phyloP scores from a whole-genome alignment of 1,140 invertebrate species.

The Dryas iulia region DNA sequence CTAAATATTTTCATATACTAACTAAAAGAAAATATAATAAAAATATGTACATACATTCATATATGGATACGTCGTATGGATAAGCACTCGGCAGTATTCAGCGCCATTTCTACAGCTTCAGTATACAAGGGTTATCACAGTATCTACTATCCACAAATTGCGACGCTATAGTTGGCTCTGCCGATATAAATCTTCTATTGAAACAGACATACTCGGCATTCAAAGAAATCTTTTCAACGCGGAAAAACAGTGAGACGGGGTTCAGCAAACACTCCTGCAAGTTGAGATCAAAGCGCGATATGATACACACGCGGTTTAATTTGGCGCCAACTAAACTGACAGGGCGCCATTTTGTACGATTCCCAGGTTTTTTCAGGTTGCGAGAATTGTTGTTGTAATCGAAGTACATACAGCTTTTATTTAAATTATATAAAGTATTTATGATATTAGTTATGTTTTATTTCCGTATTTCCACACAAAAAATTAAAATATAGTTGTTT shows the following conservation, averaged over 20 bases:
- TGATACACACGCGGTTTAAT: constrained; percentile 66
- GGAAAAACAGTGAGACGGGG: constrained; percentile 66
- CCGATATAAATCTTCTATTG: constrained; percentile 77
- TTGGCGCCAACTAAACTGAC: constrained; percentile 67
- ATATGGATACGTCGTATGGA: neutral
- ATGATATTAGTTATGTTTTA: too few relatives aligned
- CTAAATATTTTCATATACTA: too few relatives aligned
- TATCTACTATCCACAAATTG: constrained; percentile 76
- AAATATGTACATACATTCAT: neutral
- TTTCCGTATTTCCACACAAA: too few relatives aligned
- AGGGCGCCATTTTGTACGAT: constrained; percentile 68
- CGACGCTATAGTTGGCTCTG: constrained; percentile 56
- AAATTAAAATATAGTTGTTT: too few relatives aligned
- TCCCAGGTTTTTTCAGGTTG: constrained; percentile 38
- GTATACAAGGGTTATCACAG: constrained; percentile 51
- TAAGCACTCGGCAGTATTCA: neutral
- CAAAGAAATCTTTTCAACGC: constrained; percentile 61
- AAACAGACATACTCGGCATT: constrained; percentile 61
- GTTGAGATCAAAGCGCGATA: constrained; percentile 75
- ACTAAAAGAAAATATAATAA: too few relatives aligned
- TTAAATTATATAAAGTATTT: too few relatives aligned
- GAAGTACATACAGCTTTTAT: too few relatives aligned
- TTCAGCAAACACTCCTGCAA: constrained; percentile 65
- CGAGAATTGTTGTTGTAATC: neutral
- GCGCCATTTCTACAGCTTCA: constrained; percentile 1